Evolutionary conservation across 2,888 invertebrate genomes (phyloP).

Genomic region (Caenorhabditis sulstoni): DNA sequence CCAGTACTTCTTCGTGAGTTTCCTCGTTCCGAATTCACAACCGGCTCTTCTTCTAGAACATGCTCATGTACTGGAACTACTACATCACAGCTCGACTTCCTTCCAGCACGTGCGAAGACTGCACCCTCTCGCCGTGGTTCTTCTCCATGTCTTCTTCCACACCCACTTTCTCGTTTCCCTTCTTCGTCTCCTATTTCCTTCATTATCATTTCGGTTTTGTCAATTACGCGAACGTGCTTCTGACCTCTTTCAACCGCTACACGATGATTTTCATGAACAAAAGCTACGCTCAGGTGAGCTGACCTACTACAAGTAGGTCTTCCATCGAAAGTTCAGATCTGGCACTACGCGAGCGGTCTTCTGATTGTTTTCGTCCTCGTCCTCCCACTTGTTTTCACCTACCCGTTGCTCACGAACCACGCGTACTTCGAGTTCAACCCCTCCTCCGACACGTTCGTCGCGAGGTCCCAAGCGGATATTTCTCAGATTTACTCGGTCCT

Average conservation of each 20-base stretch:
- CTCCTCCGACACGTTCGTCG: constrained; percentile 28
- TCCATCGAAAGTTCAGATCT: constrained; percentile 28
- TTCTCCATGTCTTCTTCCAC: constrained; percentile 19
- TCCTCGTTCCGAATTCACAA: background rate
- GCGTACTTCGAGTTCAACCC: constrained; percentile 45
- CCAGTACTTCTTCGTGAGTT: constrained; percentile 50
- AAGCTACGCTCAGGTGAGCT: constrained; percentile 34
- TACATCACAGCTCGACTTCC: constrained; percentile 33
- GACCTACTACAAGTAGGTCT: background rate
- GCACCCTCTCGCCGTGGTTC: constrained; percentile 29
- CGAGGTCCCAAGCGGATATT: constrained; percentile 23
- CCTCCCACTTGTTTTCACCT: constrained; percentile 26
- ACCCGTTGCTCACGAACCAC: constrained; percentile 16
- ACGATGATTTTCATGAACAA: constrained; percentile 37
- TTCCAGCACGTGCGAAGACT: constrained; percentile 30
- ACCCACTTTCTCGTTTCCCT: constrained; percentile 17
- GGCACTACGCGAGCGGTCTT: constrained; percentile 28
- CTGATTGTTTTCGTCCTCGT: constrained; percentile 13
- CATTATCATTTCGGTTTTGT: constrained; percentile 40
- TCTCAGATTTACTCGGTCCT: constrained; percentile 29
- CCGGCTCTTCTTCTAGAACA: constrained; percentile 25
- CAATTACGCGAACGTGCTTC: constrained; percentile 33
- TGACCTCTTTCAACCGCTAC: constrained; percentile 47
- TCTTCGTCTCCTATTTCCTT: constrained; percentile 17
- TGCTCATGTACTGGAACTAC: constrained; percentile 47